Evolutionary conservation across 2,888 invertebrate genomes (phyloP).

Genomic region (Synanthedon andrenaeformis): DNA sequence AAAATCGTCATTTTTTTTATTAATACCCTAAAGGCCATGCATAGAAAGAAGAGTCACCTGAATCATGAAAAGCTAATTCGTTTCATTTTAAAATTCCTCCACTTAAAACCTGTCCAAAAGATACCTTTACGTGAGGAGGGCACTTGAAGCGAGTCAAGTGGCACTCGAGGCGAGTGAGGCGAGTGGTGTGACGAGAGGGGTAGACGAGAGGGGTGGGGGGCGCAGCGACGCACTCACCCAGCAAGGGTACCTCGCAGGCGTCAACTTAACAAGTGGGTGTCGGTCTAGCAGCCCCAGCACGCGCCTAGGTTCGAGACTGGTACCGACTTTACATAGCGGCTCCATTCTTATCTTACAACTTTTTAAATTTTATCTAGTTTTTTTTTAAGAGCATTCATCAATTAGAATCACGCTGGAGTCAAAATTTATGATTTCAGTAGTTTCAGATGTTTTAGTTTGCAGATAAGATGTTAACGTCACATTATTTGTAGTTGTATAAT

Average conservation of each 20-base stretch:
- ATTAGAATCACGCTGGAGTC: no score
- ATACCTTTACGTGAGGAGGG: constrained; percentile 42
- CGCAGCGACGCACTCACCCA: constrained; percentile 12
- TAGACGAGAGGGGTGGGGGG: constrained; percentile 9
- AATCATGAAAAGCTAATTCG: neutral
- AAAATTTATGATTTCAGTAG: no score
- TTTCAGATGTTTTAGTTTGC: no score
- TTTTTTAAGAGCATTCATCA: no score
- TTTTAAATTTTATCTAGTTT: neutral
- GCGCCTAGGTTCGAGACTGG: constrained; percentile 55
- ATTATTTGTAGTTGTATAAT: no score
- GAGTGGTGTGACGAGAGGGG: constrained; percentile 1
- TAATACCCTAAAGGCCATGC: no score
- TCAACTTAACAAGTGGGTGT: constrained; percentile 61
- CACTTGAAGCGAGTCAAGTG: constrained; percentile 23
- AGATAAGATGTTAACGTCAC: no score
- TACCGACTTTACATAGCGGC: constrained; percentile 41
- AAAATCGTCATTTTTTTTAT: no score
- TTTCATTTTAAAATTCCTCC: neutral
- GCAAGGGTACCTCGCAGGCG: constrained; percentile 38
- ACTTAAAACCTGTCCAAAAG: constrained; percentile 34
- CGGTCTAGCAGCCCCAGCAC: constrained; percentile 33
- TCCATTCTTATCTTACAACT: neutral
- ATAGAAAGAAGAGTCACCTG: neutral
- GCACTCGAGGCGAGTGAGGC: constrained; percentile 16